Evolutionary conservation across 2,888 invertebrate genomes (phyloP).

Genomic region (Plagodis pulveraria): DNA sequence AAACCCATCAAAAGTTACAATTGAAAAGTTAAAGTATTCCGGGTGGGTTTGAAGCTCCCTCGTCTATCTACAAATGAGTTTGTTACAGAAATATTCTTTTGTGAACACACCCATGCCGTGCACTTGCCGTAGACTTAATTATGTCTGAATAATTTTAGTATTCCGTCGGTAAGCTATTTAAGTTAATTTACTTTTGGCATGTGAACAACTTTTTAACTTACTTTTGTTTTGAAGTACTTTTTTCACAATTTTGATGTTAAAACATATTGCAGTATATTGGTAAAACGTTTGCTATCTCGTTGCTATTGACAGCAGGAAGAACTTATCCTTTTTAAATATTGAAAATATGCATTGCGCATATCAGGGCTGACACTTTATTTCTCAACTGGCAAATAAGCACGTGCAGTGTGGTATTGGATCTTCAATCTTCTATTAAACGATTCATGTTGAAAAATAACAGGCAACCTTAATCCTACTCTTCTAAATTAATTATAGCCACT

Average conservation of each 20-base stretch:
- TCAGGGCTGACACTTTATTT: no score
- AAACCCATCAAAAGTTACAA: conserved; percentile 85
- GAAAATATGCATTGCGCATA: no score
- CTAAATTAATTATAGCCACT: no score
- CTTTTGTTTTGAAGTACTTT: conserved; percentile 13
- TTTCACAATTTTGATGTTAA: neutral
- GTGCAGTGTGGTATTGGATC: no score
- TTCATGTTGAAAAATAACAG: no score
- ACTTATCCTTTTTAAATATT: no score
- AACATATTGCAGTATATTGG: no score
- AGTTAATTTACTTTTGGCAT: conserved; percentile 39
- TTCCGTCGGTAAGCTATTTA: conserved; percentile 43
- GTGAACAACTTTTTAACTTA: conserved; percentile 14
- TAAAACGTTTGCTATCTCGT: no score
- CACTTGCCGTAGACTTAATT: conserved; percentile 53
- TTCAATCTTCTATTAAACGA: no score
- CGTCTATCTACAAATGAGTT: conserved; percentile 78
- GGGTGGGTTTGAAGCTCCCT: conserved; percentile 75
- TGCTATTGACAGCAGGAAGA: no score
- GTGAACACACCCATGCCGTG: conserved; percentile 61
- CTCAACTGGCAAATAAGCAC: no score
- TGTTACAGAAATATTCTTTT: conserved; percentile 78
- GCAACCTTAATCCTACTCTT: no score
- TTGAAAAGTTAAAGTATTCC: conserved; percentile 85
- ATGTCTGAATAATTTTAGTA: conserved; percentile 49